Evolutionary conservation across 2,888 invertebrate species (phyloP).

Genomic region (Drosophila siamana): DNA sequence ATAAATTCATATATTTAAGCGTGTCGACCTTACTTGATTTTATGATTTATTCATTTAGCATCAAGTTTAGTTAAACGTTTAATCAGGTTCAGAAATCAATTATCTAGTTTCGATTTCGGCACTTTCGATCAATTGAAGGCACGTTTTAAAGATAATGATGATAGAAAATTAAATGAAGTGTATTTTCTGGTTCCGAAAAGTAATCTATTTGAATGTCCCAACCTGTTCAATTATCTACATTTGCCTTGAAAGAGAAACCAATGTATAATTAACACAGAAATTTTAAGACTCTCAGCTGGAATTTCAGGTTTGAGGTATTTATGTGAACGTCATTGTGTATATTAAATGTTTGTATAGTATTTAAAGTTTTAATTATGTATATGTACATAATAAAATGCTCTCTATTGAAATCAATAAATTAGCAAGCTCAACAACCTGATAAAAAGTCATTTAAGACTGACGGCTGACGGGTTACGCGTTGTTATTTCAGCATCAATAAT

Average conservation of each 20-base stretch:
- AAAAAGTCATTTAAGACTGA: background rate
- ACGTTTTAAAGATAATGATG: background rate
- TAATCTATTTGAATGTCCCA: constrained; percentile 1
- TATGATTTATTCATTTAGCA: no score
- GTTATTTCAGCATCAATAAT: constrained; percentile 21
- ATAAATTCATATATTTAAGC: background rate
- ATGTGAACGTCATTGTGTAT: background rate
- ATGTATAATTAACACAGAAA: background rate
- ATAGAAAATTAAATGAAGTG: background rate
- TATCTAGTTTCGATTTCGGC: background rate
- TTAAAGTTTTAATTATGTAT: constrained; percentile 2
- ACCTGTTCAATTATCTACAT: constrained; percentile 22
- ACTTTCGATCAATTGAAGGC: background rate
- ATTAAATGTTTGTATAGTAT: background rate
- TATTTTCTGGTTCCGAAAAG: background rate
- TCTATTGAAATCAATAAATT: constrained; percentile 3
- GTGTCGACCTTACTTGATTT: no score
- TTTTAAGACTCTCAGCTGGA: constrained; percentile 5
- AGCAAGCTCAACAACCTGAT: background rate
- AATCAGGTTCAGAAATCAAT: background rate
- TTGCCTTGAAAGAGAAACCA: constrained; percentile 27
- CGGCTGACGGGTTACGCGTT: constrained; percentile 6
- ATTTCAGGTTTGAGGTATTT: constrained; percentile 19
- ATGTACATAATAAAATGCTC: background rate
- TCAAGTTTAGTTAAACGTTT: no score